Percentiles rank a stretch among this genome's conserved stretches.
phyloP scores from a whole-genome alignment of 1,140 invertebrate genomes.

The Propsilocerus akamusi region DNA sequence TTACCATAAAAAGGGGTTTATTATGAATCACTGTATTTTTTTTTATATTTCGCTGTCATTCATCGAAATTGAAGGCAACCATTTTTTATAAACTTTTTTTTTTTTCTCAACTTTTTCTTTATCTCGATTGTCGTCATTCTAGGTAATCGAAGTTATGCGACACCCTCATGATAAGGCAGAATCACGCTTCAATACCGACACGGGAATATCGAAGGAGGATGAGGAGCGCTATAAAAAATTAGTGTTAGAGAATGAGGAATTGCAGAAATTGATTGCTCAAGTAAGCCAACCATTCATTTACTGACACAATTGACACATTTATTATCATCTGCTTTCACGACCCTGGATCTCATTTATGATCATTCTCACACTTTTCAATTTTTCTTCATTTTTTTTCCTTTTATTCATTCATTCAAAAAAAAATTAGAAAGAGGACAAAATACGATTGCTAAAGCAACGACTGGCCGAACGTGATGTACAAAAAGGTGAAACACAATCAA shows the following conservation, averaged over 20 bases:
- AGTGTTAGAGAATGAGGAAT: constrained; percentile 87
- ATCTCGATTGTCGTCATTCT: neutral
- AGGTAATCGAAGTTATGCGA: constrained; percentile 69
- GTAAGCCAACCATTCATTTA: constrained; percentile 29
- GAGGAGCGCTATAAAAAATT: constrained; percentile 88
- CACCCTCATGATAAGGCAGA: constrained; percentile 68
- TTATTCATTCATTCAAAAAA: constrained; percentile 5
- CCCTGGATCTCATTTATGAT: neutral
- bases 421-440: constrained; percentile 72
- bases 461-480: constrained; percentile 51
- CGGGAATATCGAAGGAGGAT: constrained; percentile 80
- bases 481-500: constrained; percentile 15
- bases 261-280: constrained; percentile 84
- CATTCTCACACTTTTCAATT: neutral
- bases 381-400: neutral
- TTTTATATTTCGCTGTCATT: no score
- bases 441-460: constrained; percentile 56
- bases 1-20: neutral
- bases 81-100: no score
- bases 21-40: neutral
- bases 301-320: no score
- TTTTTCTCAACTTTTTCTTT: no score
- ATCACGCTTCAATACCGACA: constrained; percentile 70
- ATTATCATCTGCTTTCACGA: no score
- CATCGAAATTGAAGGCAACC: no score